Percentiles rank a stretch among this genome's conserved stretches.
phyloP scores from a whole-genome alignment of 2,113 vertebrate genomes.

The Mus spicilegus region DNA sequence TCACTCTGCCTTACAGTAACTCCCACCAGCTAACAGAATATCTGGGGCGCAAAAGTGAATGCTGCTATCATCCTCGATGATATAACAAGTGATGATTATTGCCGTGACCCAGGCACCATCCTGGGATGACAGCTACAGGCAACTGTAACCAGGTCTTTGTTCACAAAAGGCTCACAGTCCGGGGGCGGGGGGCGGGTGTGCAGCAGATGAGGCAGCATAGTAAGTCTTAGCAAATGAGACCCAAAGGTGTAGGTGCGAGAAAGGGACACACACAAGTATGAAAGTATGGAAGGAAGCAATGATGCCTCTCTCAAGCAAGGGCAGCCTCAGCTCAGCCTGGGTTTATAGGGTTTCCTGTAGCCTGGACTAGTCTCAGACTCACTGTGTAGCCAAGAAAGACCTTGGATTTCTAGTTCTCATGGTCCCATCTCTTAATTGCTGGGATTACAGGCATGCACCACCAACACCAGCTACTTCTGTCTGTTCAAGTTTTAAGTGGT shows the following conservation, averaged over 20 bases:
- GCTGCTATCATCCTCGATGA: background rate
- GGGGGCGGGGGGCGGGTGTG: background rate
- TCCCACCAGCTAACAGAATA: background rate
- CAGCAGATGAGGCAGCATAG: background rate
- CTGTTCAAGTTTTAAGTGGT: background rate
- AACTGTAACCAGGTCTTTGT: background rate
- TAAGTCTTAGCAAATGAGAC: background rate
- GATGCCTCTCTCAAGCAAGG: background rate
- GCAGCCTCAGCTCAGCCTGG: background rate
- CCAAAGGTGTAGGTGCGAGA: background rate
- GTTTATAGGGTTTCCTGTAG: background rate
- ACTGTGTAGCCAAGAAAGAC: background rate
- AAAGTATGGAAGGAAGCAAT: background rate
- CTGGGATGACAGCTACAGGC: background rate
- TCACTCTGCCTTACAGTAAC: background rate
- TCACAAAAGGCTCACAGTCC: background rate
- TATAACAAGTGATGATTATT: conserved; percentile 10
- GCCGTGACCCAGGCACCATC: background rate
- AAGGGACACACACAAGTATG: background rate
- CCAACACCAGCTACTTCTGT: background rate
- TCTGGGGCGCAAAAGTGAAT: background rate
- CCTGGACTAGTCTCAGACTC: background rate
- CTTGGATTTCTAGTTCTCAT: background rate
- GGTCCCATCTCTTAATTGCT: background rate
- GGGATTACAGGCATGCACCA: background rate